phyloP scores from a whole-genome alignment of 2,888 invertebrate species.

The Cheilosia pagana region DNA sequence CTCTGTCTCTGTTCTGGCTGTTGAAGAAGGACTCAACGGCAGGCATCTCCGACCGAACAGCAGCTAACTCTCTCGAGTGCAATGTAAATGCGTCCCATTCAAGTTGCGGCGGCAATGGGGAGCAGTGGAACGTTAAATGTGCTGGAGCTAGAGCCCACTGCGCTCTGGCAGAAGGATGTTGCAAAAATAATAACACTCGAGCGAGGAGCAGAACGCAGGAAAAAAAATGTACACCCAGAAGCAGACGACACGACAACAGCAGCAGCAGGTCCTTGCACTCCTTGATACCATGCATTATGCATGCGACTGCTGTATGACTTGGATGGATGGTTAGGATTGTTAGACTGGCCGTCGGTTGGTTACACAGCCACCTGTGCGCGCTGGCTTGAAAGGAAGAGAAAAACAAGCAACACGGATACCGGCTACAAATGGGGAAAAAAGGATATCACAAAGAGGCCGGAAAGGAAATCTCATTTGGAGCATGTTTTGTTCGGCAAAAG shows the following conservation, averaged over 20 bases:
- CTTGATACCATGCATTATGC: conserved; percentile 65
- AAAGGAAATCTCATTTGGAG: conserved; percentile 60
- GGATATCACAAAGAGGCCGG: conserved; percentile 22
- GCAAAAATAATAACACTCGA: conserved; percentile 71
- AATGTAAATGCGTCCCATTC: conserved; percentile 72
- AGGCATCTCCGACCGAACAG: conserved; percentile 22
- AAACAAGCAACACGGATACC: conserved; percentile 15
- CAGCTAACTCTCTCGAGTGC: conserved; percentile 69
- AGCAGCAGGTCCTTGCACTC: conserved; percentile 73
- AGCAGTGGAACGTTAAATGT: conserved; percentile 47
- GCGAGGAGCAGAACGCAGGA: neutral
- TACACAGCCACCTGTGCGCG: conserved; percentile 69
- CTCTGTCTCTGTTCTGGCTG: conserved; percentile 12
- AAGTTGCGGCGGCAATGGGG: conserved; percentile 55
- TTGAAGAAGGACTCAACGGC: conserved; percentile 61
- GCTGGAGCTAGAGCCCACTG: conserved; percentile 10
- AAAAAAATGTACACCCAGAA: conserved; percentile 36
- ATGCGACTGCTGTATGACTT: conserved; percentile 31
- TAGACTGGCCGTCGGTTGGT: conserved; percentile 41
- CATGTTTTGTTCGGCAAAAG: conserved; percentile 46
- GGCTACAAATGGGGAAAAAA: conserved; percentile 1
- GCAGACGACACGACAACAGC: conserved; percentile 56
- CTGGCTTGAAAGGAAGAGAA: conserved; percentile 13
- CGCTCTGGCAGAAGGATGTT: conserved; percentile 41
- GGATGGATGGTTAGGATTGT: conserved; percentile 27